These are phyloP conservation scores for Pterostichus niger DNA, from an alignment of 2,888 invertebrate genomes.

Conservation along the genomic window DNA sequence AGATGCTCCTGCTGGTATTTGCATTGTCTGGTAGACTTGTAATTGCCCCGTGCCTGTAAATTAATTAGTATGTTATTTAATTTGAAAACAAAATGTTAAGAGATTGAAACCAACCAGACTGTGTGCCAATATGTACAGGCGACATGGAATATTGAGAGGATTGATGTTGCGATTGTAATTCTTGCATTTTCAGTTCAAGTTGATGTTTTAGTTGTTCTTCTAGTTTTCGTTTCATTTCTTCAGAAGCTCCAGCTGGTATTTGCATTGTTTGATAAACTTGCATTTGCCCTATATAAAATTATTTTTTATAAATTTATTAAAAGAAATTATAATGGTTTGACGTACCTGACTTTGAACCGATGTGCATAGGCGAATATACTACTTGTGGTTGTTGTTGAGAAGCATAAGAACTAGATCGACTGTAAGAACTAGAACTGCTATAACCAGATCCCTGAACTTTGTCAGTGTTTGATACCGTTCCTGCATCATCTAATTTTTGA, in stretches of 20 bases:
- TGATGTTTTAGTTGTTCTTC: slow-evolving; percentile 30
- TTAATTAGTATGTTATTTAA: background rate
- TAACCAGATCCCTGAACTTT: background rate
- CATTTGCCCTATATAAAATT: slow-evolving; percentile 13
- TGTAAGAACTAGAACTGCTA: slow-evolving; percentile 17
- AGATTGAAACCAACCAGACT: slow-evolving; percentile 2
- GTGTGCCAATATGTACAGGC: background rate
- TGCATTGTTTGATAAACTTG: slow-evolving; percentile 42
- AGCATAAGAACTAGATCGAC: slow-evolving; percentile 16
- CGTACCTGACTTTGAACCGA: background rate
- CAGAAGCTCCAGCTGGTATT: slow-evolving; percentile 34
- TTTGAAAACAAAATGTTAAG: background rate
- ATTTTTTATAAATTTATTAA: background rate
- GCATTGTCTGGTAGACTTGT: slow-evolving; percentile 27
- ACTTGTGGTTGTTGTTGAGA: slow-evolving; percentile 29
- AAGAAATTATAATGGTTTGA: background rate
- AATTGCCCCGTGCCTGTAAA: slow-evolving; percentile 5
- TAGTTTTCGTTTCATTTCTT: background rate
- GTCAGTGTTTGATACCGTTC: background rate
- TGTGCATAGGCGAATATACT: slow-evolving; percentile 19
- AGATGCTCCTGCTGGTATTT: slow-evolving; percentile 7
- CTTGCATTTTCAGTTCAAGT: slow-evolving; percentile 37
- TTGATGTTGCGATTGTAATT: slow-evolving; percentile 21
- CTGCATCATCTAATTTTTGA: slow-evolving; percentile 65
- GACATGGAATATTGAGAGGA: background rate